Evolutionary conservation across 2,113 vertebrate genomes (phyloP).

Genomic region (Chroicocephalus ridibundus): DNA sequence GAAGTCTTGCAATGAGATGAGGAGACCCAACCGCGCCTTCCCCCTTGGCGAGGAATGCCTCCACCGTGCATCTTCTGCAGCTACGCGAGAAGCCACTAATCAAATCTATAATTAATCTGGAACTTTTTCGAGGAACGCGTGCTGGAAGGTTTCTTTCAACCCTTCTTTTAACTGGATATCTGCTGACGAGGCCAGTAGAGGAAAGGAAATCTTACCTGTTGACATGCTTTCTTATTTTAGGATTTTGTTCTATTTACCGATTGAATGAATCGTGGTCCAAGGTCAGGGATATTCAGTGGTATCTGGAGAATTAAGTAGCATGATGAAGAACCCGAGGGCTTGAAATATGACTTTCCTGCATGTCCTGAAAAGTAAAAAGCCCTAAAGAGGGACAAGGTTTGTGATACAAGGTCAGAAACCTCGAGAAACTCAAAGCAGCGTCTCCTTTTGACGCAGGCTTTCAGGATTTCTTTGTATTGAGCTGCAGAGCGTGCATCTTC

Average conservation of each 20-base stretch:
- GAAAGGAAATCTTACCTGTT: neutral
- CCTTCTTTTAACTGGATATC: neutral
- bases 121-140: neutral
- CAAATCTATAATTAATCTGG: neutral
- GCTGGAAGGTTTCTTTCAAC: neutral
- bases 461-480: neutral
- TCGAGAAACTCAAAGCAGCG: neutral
- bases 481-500: too few species aligned
- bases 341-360: neutral
- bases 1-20: too few species aligned
- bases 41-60: neutral
- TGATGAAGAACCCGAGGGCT: neutral
- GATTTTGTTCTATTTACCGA: too few species aligned
- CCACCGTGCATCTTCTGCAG: neutral
- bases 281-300: neutral
- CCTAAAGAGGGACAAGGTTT: neutral
- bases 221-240: neutral
- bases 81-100: neutral
- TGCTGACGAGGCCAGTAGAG: neutral
- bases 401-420: neutral
- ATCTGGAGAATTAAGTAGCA: neutral
- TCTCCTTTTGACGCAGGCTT: neutral
- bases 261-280: accelerated
- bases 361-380: neutral
- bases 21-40: neutral